These are phyloP conservation scores for Sarcophaga bullata DNA, from an alignment of 1,140 invertebrate species.

Conservation along the genomic window DNA sequence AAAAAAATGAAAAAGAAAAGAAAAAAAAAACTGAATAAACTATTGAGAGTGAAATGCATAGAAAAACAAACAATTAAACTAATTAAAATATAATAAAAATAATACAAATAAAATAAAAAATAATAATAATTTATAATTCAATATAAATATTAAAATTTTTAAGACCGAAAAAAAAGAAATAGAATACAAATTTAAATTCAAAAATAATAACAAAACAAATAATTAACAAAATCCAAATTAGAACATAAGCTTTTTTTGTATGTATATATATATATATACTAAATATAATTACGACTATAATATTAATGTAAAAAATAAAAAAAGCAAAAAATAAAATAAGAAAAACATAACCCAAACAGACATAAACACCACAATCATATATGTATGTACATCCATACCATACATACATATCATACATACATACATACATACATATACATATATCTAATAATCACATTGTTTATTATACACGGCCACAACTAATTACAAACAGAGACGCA, in stretches of 20 bases:
- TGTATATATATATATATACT: neutral
- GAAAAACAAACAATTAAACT: constrained; percentile 16
- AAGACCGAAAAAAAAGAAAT: constrained; percentile 12
- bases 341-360: no score
- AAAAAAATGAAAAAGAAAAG: neutral
- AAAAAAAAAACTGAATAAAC: no score
- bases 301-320: constrained; percentile 1
- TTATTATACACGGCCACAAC: constrained; percentile 4
- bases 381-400: no score
- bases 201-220: constrained; percentile 4
- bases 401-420: constrained; percentile 17
- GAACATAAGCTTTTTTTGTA: constrained; percentile 17
- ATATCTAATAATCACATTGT: neutral
- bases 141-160: neutral
- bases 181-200: neutral
- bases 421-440: neutral
- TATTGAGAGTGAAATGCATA: constrained; percentile 6
- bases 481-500: neutral
- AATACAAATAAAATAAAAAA: no score
- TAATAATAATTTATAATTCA: no score
- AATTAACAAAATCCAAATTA: constrained; percentile 14
- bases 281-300: neutral
- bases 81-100: neutral
- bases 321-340: neutral
- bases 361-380: no score